Evolutionary conservation across 2,113 vertebrate genomes (phyloP).

Genomic region (Bubo scandiacus): DNA sequence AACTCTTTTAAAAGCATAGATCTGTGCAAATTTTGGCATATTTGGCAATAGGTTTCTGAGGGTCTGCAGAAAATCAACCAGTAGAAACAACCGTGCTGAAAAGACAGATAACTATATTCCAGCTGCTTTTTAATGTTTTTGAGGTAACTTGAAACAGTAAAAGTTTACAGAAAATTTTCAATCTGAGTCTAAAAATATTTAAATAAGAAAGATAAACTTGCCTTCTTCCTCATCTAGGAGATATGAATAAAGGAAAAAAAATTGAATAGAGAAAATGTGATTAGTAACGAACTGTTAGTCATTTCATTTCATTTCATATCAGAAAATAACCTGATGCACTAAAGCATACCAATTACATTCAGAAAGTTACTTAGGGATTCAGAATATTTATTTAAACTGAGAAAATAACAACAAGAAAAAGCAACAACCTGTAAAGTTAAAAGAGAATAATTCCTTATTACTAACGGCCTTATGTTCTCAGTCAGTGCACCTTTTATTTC

Average conservation of each 20-base stretch:
- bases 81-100: background rate
- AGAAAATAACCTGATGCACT: conserved; percentile 21
- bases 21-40: background rate
- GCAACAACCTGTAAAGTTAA: background rate
- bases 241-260: conserved; percentile 73
- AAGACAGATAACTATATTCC: background rate
- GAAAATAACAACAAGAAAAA: background rate
- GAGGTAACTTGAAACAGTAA: background rate
- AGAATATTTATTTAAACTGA: background rate
- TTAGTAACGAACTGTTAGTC: conserved; percentile 71
- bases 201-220: conserved; percentile 81
- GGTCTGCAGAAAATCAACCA: background rate
- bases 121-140: background rate
- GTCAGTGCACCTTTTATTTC: background rate
- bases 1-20: background rate
- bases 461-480: background rate
- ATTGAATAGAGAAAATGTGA: conserved; percentile 69
- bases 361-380: background rate
- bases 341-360: background rate
- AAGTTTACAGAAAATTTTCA: conserved; percentile 1
- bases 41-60: background rate
- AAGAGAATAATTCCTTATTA: background rate
- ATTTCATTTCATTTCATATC: conserved; percentile 41
- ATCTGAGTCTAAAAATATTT: conserved; percentile 15
- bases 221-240: conserved; percentile 91